Conservation (phyloP, 2,113 vertebrate species). For the Origma solitaria region DNA sequence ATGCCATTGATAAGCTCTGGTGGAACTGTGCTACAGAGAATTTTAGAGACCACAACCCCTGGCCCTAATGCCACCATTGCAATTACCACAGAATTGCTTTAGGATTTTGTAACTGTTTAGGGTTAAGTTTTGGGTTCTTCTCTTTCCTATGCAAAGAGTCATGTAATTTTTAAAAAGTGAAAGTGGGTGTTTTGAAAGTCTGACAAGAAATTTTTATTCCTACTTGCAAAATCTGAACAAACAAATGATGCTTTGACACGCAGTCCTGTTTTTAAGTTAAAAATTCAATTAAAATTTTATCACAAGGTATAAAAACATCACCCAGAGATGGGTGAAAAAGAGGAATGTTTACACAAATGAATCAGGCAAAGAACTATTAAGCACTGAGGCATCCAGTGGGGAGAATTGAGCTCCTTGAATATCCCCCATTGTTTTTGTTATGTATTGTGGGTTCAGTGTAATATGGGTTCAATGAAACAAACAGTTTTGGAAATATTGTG, state of each 20-base stretch:
- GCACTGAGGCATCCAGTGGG: background rate
- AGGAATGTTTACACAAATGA: background rate
- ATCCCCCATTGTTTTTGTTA: background rate
- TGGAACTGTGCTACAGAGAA: background rate
- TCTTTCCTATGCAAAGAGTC: background rate
- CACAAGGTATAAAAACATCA: background rate
- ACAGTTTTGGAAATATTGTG: background rate
- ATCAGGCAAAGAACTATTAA: background rate
- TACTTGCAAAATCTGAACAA: background rate
- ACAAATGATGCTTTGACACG: background rate
- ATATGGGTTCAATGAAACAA: background rate
- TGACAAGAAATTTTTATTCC: background rate
- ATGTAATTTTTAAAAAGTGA: background rate
- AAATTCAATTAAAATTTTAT: background rate
- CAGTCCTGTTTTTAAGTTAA: background rate
- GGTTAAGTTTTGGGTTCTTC: background rate
- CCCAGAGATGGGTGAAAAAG: background rate
- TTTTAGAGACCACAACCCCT: background rate
- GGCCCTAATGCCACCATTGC: background rate
- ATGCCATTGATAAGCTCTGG: background rate
- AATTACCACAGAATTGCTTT: fast-evolving
- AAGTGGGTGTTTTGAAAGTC: background rate
- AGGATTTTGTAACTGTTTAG: background rate
- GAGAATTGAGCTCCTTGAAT: background rate
- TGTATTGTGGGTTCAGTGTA: background rate